Conservation (phyloP, 2,888 invertebrate genomes). For the Eilema caniola region DNA sequence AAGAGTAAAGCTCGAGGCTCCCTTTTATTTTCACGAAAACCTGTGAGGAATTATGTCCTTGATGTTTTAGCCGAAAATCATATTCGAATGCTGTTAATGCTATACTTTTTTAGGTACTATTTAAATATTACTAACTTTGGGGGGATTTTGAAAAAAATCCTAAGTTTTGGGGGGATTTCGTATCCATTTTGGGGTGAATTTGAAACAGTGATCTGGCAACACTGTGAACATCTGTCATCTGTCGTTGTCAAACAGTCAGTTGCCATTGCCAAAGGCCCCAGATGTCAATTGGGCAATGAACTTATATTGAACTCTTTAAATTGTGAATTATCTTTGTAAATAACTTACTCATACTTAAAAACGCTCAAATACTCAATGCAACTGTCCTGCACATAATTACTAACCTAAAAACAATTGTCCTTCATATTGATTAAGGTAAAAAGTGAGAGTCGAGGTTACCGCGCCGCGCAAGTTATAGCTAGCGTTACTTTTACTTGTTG, state of each 20-base stretch:
- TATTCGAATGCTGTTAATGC: no score
- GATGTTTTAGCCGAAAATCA: no score
- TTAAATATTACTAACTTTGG: no score
- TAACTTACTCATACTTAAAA: neutral
- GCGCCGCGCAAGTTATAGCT: constrained; percentile 59
- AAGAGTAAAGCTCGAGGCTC: no score
- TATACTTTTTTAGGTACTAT: no score
- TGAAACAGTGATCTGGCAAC: no score
- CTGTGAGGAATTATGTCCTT: no score
- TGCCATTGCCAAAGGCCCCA: no score
- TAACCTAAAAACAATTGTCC: constrained; percentile 31
- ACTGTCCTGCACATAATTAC: neutral
- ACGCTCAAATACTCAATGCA: neutral
- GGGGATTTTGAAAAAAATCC: no score
- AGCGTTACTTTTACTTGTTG: constrained; percentile 49
- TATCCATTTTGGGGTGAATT: no score
- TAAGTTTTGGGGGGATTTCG: no score
- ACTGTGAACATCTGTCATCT: neutral
- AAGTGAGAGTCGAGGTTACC: constrained; percentile 78
- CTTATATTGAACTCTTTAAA: neutral
- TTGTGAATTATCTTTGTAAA: neutral
- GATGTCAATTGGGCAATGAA: neutral
- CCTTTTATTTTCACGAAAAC: no score
- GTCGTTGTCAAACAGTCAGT: neutral
- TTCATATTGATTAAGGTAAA: constrained; percentile 58